Evolutionary conservation across 2,113 vertebrate species (phyloP).

Genomic region (Carollia perspicillata): DNA sequence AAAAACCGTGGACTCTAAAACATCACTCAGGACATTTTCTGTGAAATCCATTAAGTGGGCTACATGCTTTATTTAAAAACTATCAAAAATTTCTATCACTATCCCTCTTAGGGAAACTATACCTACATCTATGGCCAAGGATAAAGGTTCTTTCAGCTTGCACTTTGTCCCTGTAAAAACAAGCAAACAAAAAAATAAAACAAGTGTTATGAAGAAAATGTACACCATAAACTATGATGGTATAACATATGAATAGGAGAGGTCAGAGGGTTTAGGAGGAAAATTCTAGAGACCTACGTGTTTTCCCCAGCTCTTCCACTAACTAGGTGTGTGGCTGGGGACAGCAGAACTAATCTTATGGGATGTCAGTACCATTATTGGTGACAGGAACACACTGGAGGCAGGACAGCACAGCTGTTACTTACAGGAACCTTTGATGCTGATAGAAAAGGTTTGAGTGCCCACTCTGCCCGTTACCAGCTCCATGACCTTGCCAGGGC

Average conservation of each 20-base stretch:
- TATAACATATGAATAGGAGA: not conserved
- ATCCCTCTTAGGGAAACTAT: not conserved
- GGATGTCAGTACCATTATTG: not conserved
- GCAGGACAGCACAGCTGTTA: not conserved
- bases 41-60: not conserved
- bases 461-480: not conserved
- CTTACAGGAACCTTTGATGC: not conserved
- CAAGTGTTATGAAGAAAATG: not conserved
- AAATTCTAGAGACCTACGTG: not conserved
- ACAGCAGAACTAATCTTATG: not conserved
- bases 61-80: constrained; percentile 15
- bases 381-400: not conserved
- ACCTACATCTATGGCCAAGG: not conserved
- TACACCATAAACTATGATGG: not conserved
- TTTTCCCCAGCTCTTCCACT: not conserved
- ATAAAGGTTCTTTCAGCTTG: not conserved
- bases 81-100: not conserved
- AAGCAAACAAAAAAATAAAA: not conserved
- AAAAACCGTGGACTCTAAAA: not conserved
- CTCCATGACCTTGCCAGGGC: not conserved
- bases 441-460: not conserved
- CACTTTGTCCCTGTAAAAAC: not conserved
- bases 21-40: not conserved
- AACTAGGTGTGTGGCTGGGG: not conserved
- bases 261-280: not conserved